A percentile compares a stretch with the other conserved stretches of the same genome.
Conservation (phyloP, 2,888 invertebrate genomes). For the Orthosia gracilis region DNA sequence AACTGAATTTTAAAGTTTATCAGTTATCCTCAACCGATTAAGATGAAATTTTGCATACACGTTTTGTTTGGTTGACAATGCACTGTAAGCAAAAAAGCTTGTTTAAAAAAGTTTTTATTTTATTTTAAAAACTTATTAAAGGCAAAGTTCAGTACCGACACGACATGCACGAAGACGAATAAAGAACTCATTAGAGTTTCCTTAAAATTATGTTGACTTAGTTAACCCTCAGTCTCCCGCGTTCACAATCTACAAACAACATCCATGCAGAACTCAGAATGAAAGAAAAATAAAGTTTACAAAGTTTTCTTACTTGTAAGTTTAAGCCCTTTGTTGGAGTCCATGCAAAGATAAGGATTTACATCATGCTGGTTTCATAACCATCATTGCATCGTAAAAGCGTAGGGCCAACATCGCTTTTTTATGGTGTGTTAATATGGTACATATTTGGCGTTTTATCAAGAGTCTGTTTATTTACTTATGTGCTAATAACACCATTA, state of each 20-base stretch:
- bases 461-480: background rate
- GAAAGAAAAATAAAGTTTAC: slow-evolving; percentile 54
- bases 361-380: slow-evolving; percentile 26
- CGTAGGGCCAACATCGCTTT: background rate
- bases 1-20: too few species aligned
- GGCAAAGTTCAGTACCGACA: background rate
- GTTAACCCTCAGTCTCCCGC: slow-evolving; percentile 42
- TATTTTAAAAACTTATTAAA: background rate
- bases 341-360: slow-evolving; percentile 22
- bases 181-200: slow-evolving; percentile 51
- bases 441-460: background rate
- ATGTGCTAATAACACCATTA: background rate
- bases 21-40: too few species aligned
- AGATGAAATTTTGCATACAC: too few species aligned
- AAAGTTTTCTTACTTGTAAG: slow-evolving; percentile 26
- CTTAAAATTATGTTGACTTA: slow-evolving; percentile 46
- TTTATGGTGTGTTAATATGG: slow-evolving; percentile 4
- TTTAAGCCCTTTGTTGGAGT: slow-evolving; percentile 33
- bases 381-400: slow-evolving; percentile 23
- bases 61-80: too few species aligned
- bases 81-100: too few species aligned
- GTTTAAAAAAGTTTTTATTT: too few species aligned
- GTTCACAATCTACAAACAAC: slow-evolving; percentile 41
- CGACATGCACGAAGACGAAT: slow-evolving; percentile 15
- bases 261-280: slow-evolving; percentile 29